Percentiles rank a stretch among this genome's conserved stretches.
These are phyloP conservation scores for Cepphus grylle DNA, from an alignment of 2,113 vertebrate genomes.

Conservation along the genomic window DNA sequence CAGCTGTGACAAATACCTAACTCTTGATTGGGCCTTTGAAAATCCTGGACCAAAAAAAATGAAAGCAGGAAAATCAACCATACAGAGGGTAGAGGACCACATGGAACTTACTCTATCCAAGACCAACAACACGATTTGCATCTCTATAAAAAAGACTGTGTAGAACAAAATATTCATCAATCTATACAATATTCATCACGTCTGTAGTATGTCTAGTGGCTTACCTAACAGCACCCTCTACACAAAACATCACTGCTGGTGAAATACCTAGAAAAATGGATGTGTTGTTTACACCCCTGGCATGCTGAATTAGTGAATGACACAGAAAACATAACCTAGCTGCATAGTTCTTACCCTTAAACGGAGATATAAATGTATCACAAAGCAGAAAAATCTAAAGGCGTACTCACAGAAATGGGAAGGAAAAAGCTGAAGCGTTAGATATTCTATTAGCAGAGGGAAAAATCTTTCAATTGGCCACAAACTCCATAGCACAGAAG, in stretches of 20 bases:
- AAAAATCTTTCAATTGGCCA: not conserved
- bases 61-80: not conserved
- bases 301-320: not conserved
- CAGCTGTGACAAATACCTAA: not conserved
- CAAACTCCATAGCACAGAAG: conserved; percentile 8
- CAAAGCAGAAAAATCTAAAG: not conserved
- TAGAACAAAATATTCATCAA: not conserved
- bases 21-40: not conserved
- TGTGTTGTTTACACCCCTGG: not conserved
- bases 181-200: not conserved
- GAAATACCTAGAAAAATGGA: not conserved
- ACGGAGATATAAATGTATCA: not conserved
- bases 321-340: not conserved
- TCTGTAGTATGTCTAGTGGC: not conserved
- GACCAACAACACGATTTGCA: not conserved
- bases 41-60: not conserved
- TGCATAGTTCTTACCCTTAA: not conserved
- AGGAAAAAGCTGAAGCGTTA: not conserved
- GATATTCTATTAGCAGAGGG: not conserved
- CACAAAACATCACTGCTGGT: not conserved
- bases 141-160: not conserved
- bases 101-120: not conserved
- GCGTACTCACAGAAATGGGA: not conserved
- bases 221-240: not conserved
- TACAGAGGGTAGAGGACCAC: not conserved